A percentile compares a stretch with the other conserved stretches of the same genome.
Evolutionary conservation across 2,113 vertebrate genomes (phyloP).

Genomic region (Ceyx melanurus): DNA sequence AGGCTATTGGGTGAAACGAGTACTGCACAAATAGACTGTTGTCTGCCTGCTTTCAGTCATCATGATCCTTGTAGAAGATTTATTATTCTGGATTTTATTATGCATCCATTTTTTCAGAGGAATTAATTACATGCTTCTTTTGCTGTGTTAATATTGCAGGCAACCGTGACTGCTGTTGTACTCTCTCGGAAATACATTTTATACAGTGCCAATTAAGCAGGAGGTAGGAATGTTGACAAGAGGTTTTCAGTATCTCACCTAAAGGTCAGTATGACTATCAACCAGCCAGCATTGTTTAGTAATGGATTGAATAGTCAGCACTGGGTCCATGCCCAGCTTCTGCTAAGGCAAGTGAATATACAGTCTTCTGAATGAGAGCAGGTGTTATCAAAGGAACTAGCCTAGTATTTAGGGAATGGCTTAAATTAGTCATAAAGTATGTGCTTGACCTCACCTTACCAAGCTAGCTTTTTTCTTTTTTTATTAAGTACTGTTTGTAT

Average conservation of each 20-base stretch:
- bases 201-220: constrained; percentile 56
- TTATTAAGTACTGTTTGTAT: not conserved
- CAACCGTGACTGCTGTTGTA: not conserved
- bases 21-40: not conserved
- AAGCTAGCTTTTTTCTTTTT: not conserved
- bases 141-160: constrained; percentile 49
- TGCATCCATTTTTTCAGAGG: constrained; percentile 26
- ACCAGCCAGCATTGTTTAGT: constrained; percentile 30
- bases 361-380: constrained; percentile 48
- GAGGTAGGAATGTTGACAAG: constrained; percentile 48
- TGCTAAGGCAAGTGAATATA: constrained; percentile 34
- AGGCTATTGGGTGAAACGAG: constrained; percentile 1
- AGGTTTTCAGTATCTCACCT: constrained; percentile 40
- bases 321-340: constrained; percentile 39
- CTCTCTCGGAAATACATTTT: constrained; percentile 52
- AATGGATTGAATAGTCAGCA: constrained; percentile 46
- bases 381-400: constrained; percentile 31
- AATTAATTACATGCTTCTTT: constrained; percentile 61
- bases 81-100: constrained; percentile 57
- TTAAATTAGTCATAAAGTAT: constrained; percentile 54
- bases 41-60: constrained; percentile 1
- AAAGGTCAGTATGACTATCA: constrained; percentile 59
- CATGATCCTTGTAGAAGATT: constrained; percentile 43
- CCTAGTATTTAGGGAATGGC: not conserved
- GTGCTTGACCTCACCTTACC: constrained; percentile 21